Conservation (phyloP, 1,140 invertebrate genomes). For the Bradysia coprophila region DNA sequence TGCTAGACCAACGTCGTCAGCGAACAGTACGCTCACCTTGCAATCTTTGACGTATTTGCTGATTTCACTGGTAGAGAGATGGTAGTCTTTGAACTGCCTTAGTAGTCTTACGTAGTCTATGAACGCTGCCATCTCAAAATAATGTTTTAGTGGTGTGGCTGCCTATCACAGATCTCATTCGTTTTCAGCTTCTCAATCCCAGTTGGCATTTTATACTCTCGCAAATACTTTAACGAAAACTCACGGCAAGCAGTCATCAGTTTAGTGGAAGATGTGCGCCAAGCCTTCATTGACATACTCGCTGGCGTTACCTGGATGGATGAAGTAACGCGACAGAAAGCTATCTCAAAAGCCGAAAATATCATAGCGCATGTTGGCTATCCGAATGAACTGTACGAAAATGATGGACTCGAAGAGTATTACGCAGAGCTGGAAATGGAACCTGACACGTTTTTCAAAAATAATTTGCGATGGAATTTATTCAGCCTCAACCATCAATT, state of each 20-base stretch:
- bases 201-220: not conserved
- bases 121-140: too few species aligned
- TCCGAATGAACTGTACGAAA: not conserved
- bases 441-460: not conserved
- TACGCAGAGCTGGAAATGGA: not conserved
- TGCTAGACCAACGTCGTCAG: too few species aligned
- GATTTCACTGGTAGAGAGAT: too few species aligned
- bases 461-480: not conserved
- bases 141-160: too few species aligned
- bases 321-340: not conserved
- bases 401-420: not conserved
- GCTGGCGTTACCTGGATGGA: not conserved
- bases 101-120: too few species aligned
- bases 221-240: not conserved
- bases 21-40: too few species aligned
- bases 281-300: constrained; percentile 1
- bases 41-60: too few species aligned
- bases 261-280: not conserved
- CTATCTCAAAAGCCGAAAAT: not conserved
- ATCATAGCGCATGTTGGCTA: not conserved
- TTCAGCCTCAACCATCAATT: not conserved
- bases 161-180: too few species aligned
- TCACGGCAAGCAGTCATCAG: not conserved
- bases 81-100: too few species aligned
- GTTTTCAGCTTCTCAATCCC: not conserved